Base-by-base conservation (phyloP, 2,888 invertebrate genomes). In the Physocephala rufipes region DNA sequence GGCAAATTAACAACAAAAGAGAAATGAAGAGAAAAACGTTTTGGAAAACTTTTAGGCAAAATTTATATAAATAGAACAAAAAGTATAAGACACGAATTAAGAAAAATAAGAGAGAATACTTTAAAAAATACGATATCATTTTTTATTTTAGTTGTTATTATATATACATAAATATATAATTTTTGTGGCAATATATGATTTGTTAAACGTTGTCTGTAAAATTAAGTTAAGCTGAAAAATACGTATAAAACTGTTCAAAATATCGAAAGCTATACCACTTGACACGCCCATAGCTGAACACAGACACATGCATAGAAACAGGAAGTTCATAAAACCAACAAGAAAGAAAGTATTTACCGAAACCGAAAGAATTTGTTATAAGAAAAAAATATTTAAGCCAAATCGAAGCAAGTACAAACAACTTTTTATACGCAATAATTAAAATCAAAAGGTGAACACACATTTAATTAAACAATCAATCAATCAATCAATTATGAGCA, bases 1-100 rank as follows among this genome's bases (percentile, higher is more conserved):
- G 84, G 83, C 84, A 79, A 78, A 82, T 83, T 82, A 83, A 83
- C 83, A 82, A 82, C 81, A 82, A 82, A 73, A 76, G 76, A 75
- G 75, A 76, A 71, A 74, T 76, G 75, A 28, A 73, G 53, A 72
- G 43, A 65, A 72, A 74, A 61, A 75, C 73, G 69, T 76, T 78
- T 77, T 75, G 76, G 74, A 58, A 75, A 78, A 82, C 77, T 76
- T 78, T 79, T 82, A 82, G 81, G 80, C 82, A 78, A 82, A 83
- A 83, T 81, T 80, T 79, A 79, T 80, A 74, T 74, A 79, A 79
- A 74, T 74, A 75, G 77, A 79, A 80, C 21, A 58, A 77, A 59
- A 78, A 73, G 76, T 71, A 36, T 26, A 49, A 61, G 68, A 72
- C 71, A 72, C 75, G 74, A 79, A 78, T 76, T 69, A 73, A 75